These are phyloP conservation scores for Lepilemur ruficaudatus DNA, from an alignment of 2,797 vertebrate genomes.

Conservation along the genomic window DNA sequence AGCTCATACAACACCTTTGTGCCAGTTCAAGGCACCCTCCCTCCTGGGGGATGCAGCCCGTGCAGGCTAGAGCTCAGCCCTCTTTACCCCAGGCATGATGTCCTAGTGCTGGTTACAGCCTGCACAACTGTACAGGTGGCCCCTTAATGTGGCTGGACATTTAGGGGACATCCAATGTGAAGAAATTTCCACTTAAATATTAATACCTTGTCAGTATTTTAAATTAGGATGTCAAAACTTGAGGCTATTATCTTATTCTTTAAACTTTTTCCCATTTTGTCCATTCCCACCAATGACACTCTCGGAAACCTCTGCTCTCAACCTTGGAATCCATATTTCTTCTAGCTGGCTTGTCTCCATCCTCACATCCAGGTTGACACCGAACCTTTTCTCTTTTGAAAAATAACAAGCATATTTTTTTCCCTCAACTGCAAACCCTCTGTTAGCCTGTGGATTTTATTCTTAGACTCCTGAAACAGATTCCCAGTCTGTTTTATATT, in stretches of 20 bases:
- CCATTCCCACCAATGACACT: not conserved
- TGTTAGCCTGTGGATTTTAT: slow-evolving; percentile 38
- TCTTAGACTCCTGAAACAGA: slow-evolving; percentile 58
- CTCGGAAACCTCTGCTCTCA: not conserved
- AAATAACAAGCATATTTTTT: slow-evolving; percentile 41
- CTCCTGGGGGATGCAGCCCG: not conserved
- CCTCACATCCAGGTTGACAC: not conserved
- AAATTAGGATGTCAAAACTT: not conserved
- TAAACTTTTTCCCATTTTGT: not conserved
- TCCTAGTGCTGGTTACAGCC: too few relatives aligned
- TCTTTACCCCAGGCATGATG: fast-evolving
- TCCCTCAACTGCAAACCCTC: not conserved
- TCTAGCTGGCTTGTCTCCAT: not conserved
- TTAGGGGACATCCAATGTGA: not conserved
- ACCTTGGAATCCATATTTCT: not conserved
- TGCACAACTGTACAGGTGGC: too few relatives aligned
- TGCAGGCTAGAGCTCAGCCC: not conserved
- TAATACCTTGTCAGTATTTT: not conserved
- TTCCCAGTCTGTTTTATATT: slow-evolving; percentile 68
- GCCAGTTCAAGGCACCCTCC: not conserved
- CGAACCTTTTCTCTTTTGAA: slow-evolving; percentile 55
- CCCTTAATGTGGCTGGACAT: not conserved
- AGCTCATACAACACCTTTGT: not conserved
- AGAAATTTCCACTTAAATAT: not conserved
- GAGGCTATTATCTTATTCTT: not conserved